Conservation (phyloP, 2,888 invertebrate species). For the Mimumesa dahlbomi region DNA sequence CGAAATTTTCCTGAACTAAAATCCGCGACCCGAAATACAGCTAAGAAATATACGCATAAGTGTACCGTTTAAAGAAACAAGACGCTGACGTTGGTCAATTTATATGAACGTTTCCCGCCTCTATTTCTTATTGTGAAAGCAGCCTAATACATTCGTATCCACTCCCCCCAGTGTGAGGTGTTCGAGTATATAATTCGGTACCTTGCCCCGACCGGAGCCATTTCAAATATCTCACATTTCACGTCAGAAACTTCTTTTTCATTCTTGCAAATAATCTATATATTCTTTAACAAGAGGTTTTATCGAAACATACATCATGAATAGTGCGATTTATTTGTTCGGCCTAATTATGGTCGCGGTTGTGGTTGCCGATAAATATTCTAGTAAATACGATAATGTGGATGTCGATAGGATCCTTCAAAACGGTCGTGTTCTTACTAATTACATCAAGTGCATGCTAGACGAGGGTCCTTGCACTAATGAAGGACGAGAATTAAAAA, state of each 20-base stretch:
- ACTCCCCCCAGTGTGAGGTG: constrained; percentile 39
- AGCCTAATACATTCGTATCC: too few relatives aligned
- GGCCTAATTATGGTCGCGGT: constrained; percentile 55
- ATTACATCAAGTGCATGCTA: constrained; percentile 84
- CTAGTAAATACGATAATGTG: constrained; percentile 82
- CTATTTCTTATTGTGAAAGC: too few relatives aligned
- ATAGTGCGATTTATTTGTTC: constrained; percentile 57
- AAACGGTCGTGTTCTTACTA: constrained; percentile 83
- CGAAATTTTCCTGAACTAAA: too few relatives aligned
- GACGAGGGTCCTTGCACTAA: constrained; percentile 84
- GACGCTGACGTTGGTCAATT: too few relatives aligned
- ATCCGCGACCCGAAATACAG: too few relatives aligned
- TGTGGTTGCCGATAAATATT: constrained; percentile 77
- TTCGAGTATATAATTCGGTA: constrained; percentile 44
- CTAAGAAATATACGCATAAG: too few relatives aligned
- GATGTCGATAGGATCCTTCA: constrained; percentile 83
- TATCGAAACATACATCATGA: constrained; percentile 59
- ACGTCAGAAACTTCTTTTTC: background rate
- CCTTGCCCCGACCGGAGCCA: constrained; percentile 19
- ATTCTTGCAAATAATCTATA: background rate
- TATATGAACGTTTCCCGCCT: too few relatives aligned
- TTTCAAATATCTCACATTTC: constrained; percentile 29
- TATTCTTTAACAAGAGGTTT: background rate
- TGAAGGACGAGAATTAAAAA: constrained; percentile 83
- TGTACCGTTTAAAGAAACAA: too few relatives aligned